Evolutionary conservation across 2,797 vertebrate species (phyloP).

Genomic region (Distichodus sexfasciatus): DNA sequence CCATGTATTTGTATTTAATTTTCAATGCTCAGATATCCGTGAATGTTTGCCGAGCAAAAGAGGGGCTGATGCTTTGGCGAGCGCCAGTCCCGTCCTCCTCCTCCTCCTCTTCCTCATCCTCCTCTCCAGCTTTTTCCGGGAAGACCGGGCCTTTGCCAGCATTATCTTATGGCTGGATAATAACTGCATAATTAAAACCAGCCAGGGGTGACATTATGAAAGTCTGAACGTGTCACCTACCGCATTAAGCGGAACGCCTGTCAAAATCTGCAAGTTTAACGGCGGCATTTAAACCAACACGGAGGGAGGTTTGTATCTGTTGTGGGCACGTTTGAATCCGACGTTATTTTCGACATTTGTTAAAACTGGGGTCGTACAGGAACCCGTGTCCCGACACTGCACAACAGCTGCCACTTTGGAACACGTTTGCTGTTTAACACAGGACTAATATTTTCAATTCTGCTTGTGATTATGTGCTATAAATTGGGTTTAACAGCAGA

Average conservation of each 20-base stretch:
- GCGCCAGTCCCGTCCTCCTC: too few relatives aligned
- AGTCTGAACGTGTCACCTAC: conserved; percentile 40
- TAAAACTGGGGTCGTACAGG: neutral
- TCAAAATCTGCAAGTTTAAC: conserved; percentile 11
- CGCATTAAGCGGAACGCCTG: conserved; percentile 40
- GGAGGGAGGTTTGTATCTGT: neutral
- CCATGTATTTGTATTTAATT: conserved; percentile 48
- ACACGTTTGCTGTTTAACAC: neutral
- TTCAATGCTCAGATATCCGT: conserved; percentile 37
- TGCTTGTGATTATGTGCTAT: neutral
- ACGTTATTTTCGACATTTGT: neutral
- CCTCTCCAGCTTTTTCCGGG: conserved; percentile 19
- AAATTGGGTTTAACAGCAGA: neutral
- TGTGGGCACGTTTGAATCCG: neutral
- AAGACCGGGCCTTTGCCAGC: conserved; percentile 42
- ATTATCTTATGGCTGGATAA: conserved; percentile 37
- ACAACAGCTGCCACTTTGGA: neutral
- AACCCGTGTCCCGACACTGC: neutral
- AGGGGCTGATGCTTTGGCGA: too few relatives aligned
- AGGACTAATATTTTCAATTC: conserved; percentile 17
- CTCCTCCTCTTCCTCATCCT: too few relatives aligned
- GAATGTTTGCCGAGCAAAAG: conserved; percentile 38
- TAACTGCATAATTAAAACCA: conserved; percentile 50
- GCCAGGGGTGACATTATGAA: conserved; percentile 43
- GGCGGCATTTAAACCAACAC: conserved; percentile 15